A percentile compares a stretch with the other conserved stretches of the same genome.
Conservation (phyloP, 2,888 invertebrate genomes). For the Scaeva pyrastri region DNA sequence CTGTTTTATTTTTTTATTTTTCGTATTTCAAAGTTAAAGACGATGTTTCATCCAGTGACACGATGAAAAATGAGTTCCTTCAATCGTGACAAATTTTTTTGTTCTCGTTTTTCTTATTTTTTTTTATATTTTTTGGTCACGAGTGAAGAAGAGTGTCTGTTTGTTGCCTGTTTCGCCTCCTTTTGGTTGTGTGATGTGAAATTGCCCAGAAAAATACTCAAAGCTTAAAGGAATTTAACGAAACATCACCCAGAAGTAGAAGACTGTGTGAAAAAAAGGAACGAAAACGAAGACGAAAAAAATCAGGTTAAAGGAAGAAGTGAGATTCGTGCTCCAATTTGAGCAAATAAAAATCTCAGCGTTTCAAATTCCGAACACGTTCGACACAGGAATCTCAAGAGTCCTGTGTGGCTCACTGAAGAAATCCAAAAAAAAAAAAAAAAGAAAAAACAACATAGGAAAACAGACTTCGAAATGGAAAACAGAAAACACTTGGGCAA, state of each 20-base stretch:
- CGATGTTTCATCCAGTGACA: constrained; percentile 69
- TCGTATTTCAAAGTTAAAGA: background rate
- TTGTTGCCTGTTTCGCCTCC: constrained; percentile 38
- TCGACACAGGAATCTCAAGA: constrained; percentile 50
- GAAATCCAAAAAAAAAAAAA: background rate
- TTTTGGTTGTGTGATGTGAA: constrained; percentile 55
- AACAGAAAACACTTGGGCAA: constrained; percentile 34
- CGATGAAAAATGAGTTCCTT: constrained; percentile 73
- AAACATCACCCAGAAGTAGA: background rate
- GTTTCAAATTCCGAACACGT: constrained; percentile 69
- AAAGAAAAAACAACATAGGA: background rate
- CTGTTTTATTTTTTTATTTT: constrained; percentile 23
- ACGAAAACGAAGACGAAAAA: background rate
- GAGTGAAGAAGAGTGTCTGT: constrained; percentile 30
- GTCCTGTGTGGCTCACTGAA: constrained; percentile 26
- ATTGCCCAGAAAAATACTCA: constrained; percentile 66
- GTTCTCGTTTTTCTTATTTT: constrained; percentile 5
- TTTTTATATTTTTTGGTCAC: background rate
- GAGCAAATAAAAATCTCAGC: constrained; percentile 69
- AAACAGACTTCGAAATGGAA: background rate
- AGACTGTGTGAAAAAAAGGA: background rate
- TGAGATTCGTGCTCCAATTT: constrained; percentile 57
- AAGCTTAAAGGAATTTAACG: constrained; percentile 53
- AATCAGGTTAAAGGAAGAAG: constrained; percentile 25
- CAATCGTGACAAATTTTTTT: constrained; percentile 70